phyloP scores from a whole-genome alignment of 2,888 invertebrate genomes.

The Cantharis lateralis region DNA sequence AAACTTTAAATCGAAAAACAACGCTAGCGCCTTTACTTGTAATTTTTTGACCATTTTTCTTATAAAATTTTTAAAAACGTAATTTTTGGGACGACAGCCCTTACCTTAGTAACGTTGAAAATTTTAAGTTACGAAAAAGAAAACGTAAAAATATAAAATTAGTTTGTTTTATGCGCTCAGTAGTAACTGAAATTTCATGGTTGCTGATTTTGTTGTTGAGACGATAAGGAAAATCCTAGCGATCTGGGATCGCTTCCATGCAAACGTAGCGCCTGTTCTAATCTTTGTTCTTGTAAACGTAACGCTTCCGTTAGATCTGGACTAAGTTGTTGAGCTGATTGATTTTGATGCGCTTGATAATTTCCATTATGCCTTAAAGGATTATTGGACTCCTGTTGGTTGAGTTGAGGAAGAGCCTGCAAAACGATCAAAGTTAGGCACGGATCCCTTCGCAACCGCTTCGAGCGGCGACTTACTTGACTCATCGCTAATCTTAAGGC shows the following conservation, averaged over 20 bases:
- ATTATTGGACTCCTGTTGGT: conserved; percentile 54
- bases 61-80: background rate
- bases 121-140: background rate
- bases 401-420: conserved; percentile 54
- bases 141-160: conserved; percentile 7
- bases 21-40: background rate
- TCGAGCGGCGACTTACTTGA: conserved; percentile 56
- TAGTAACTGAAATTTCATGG: conserved; percentile 84
- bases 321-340: conserved; percentile 61
- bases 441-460: background rate
- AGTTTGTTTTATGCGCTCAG: conserved; percentile 61
- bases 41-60: background rate
- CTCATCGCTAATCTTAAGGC: conserved; percentile 80
- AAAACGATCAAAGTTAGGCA: background rate
- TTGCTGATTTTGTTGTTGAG: conserved; percentile 59
- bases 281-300: conserved; percentile 72
- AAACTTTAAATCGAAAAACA: background rate
- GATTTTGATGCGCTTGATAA: conserved; percentile 52
- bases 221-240: conserved; percentile 72
- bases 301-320: conserved; percentile 75
- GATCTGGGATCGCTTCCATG: conserved; percentile 79
- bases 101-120: background rate
- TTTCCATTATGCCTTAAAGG: conserved; percentile 54
- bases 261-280: conserved; percentile 81
- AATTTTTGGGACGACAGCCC: background rate